Evolutionary conservation across 2,888 invertebrate genomes (phyloP).

Genomic region (Teleogryllus oceanicus): DNA sequence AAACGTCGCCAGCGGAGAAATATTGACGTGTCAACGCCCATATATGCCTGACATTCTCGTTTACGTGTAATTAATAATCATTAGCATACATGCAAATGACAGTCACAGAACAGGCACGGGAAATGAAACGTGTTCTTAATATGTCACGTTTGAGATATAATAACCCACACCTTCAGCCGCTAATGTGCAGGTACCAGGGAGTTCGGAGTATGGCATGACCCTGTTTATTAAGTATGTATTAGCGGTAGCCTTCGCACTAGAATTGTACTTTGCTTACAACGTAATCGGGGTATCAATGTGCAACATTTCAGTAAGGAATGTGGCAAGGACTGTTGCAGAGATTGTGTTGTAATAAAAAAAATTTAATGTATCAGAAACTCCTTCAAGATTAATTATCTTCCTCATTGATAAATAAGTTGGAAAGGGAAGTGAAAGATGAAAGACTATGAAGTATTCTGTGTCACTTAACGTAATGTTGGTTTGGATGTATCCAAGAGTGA

Average conservation of each 20-base stretch:
- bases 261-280: neutral
- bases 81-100: conserved; percentile 11
- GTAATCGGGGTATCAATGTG: too few species aligned
- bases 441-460: too few species aligned
- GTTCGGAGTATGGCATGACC: neutral
- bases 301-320: too few species aligned
- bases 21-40: conserved; percentile 4
- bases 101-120: neutral
- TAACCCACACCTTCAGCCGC: neutral
- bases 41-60: neutral
- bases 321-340: too few species aligned
- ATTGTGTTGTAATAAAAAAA: too few species aligned
- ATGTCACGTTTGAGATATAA: conserved; percentile 12
- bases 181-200: neutral
- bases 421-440: too few species aligned
- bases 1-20: neutral
- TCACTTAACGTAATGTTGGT: too few species aligned
- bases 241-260: neutral
- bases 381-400: too few species aligned
- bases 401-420: too few species aligned
- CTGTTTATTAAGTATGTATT: neutral
- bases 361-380: too few species aligned
- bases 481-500: too few species aligned
- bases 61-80: neutral
- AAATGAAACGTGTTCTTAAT: conserved; percentile 18